Evolutionary conservation across 2,888 invertebrate genomes (phyloP).

Genomic region (Harpagoxenus sublaevis): DNA sequence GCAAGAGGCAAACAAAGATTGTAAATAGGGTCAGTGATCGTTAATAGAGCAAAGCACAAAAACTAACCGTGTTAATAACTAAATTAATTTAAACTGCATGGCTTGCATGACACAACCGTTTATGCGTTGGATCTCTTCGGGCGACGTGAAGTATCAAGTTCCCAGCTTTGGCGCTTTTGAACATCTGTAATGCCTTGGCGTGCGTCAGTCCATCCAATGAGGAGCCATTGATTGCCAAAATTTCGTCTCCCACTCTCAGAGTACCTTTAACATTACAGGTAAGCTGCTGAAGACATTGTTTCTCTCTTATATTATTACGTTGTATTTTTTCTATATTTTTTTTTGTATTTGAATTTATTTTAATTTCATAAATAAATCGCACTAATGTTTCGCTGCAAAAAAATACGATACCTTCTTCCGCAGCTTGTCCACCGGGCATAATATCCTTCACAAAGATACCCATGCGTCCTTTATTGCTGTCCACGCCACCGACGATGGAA

Average conservation of each 20-base stretch:
- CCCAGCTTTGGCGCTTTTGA: conserved; percentile 89
- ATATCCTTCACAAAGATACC: conserved; percentile 90
- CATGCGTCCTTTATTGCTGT: conserved; percentile 88
- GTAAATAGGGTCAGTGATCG: conserved; percentile 28
- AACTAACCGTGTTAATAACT: conserved; percentile 76
- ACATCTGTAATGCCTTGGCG: conserved; percentile 88
- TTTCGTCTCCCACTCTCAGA: conserved; percentile 89
- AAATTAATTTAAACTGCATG: conserved; percentile 54
- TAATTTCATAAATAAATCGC: neutral
- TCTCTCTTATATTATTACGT: neutral
- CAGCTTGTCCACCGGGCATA: conserved; percentile 89
- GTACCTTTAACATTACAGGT: conserved; percentile 82
- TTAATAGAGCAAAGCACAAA: conserved; percentile 77
- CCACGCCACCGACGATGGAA: conserved; percentile 89
- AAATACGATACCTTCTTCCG: conserved; percentile 85
- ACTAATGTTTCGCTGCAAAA: neutral
- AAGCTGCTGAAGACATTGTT: neutral
- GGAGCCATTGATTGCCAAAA: conserved; percentile 88
- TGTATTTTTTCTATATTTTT: neutral
- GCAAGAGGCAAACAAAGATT: conserved; percentile 1
- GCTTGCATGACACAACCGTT: conserved; percentile 76
- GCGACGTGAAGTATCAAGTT: conserved; percentile 88
- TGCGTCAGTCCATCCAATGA: conserved; percentile 88
- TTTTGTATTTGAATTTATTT: neutral
- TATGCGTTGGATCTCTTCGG: conserved; percentile 85